These are phyloP conservation scores for Oikopleura vanhoeffeni DNA, from an alignment of 23 tunicate genomes.

Conservation along the genomic window DNA sequence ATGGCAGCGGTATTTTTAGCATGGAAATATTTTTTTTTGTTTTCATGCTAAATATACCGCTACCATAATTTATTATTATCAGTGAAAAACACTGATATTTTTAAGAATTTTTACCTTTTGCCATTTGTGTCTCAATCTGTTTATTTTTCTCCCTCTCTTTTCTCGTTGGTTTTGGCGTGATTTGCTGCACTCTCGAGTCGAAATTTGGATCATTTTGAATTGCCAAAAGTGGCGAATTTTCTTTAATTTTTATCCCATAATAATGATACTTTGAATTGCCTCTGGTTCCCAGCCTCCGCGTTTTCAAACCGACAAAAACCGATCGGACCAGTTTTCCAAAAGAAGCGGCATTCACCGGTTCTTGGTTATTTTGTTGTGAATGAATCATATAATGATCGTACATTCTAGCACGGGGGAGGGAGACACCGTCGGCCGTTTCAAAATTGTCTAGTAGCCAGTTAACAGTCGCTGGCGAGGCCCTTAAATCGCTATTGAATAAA, in stretches of 20 bases:
- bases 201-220: constrained; percentile 61
- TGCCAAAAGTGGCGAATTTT: constrained; percentile 49
- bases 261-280: constrained; percentile 96
- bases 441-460: constrained; percentile 93
- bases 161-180: neutral
- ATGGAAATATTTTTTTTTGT: too few relatives aligned
- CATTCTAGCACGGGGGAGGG: constrained; percentile 90
- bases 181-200: constrained; percentile 47
- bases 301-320: constrained; percentile 65
- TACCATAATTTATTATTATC: too few relatives aligned
- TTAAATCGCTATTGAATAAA: too few relatives aligned
- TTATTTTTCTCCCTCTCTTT: neutral
- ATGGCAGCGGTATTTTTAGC: too few relatives aligned
- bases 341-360: constrained; percentile 95
- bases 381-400: constrained; percentile 89
- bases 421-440: constrained; percentile 93
- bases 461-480: constrained; percentile 16
- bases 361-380: constrained; percentile 70
- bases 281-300: constrained; percentile 83
- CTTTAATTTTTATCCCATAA: constrained; percentile 91
- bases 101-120: constrained; percentile 14
- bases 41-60: too few relatives aligned
- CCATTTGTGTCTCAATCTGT: neutral
- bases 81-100: too few relatives aligned
- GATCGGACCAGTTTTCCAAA: constrained; percentile 94